These are phyloP conservation scores for Phaonia tiefii DNA, from an alignment of 2,888 invertebrate genomes.

Conservation along the genomic window DNA sequence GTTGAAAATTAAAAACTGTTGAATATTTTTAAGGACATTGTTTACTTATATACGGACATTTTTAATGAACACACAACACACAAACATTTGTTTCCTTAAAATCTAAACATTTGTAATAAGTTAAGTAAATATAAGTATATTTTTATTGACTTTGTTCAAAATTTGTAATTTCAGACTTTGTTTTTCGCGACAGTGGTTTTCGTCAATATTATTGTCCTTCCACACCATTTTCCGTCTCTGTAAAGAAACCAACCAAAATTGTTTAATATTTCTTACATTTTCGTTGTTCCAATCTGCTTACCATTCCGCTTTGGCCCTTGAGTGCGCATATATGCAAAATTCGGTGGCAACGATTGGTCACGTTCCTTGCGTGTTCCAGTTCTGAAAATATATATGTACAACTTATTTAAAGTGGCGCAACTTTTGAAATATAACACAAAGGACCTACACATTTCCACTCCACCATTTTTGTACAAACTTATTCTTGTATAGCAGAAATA, in stretches of 20 bases:
- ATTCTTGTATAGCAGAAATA: slow-evolving; percentile 74
- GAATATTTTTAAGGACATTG: too few relatives aligned
- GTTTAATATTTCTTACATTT: not conserved
- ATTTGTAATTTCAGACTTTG: slow-evolving; percentile 54
- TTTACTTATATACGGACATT: too few relatives aligned
- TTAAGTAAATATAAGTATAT: slow-evolving; percentile 37
- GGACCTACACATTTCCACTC: slow-evolving; percentile 74
- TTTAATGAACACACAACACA: too few relatives aligned
- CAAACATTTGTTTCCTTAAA: not conserved
- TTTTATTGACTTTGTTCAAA: not conserved
- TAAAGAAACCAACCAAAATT: slow-evolving; percentile 27
- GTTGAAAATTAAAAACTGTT: too few relatives aligned
- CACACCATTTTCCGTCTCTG: slow-evolving; percentile 31
- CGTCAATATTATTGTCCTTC: not conserved
- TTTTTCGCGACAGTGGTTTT: not conserved
- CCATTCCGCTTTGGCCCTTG: slow-evolving; percentile 38
- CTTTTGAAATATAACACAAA: not conserved
- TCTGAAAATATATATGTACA: slow-evolving; percentile 21
- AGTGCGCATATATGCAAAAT: slow-evolving; percentile 38
- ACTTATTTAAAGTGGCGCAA: not conserved
- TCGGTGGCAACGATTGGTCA: slow-evolving; percentile 48
- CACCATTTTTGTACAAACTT: slow-evolving; percentile 74
- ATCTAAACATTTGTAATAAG: not conserved
- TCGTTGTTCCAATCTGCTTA: slow-evolving; percentile 6
- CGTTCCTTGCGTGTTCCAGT: slow-evolving; percentile 36